Evolutionary conservation across 2,113 vertebrate genomes (phyloP).

Genomic region (Rhinopomastus cyanomelas): DNA sequence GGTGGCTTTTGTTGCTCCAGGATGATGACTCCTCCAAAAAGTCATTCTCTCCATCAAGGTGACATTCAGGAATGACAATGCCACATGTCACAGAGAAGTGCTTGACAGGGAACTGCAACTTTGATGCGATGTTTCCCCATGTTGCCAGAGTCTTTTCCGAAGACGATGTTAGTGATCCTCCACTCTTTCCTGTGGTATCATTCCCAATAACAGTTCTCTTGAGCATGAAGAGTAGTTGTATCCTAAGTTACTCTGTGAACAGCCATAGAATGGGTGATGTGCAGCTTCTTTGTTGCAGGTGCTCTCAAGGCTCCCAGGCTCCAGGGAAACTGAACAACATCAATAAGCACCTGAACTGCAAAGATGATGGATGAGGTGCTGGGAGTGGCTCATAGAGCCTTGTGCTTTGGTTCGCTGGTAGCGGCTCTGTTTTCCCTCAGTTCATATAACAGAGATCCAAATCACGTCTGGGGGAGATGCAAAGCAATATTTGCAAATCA

Average conservation of each 20-base stretch:
- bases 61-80: slow-evolving; percentile 25
- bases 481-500: background rate
- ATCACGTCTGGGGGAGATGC: background rate
- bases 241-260: background rate
- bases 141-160: background rate
- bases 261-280: background rate
- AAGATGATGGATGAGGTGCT: background rate
- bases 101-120: background rate
- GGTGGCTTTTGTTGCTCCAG: slow-evolving; percentile 25
- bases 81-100: background rate
- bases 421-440: background rate
- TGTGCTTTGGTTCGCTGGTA: background rate
- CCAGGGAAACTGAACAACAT: background rate
- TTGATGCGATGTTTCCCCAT: background rate
- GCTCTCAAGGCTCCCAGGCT: background rate
- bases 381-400: background rate
- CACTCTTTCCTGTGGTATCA: background rate
- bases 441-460: background rate
- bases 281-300: background rate
- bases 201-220: background rate
- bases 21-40: background rate
- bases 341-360: background rate
- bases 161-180: background rate
- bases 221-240: background rate
- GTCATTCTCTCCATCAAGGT: background rate